Evolutionary conservation across 1,140 invertebrate species (phyloP).

Genomic region (Centruroides sculpturatus): DNA sequence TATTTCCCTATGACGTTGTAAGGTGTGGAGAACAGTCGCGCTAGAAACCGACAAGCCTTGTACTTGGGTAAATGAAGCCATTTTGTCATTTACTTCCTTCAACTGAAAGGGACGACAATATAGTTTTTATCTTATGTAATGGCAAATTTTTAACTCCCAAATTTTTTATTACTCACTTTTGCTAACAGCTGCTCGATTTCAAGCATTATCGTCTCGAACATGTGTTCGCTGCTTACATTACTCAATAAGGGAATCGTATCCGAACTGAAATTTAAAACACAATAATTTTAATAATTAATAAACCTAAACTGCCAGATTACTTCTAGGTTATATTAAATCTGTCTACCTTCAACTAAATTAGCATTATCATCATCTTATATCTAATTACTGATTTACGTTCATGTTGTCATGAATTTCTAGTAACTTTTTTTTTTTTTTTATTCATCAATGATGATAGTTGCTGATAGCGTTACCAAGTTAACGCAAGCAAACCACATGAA

Average conservation of each 20-base stretch:
- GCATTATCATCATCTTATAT: too few species aligned
- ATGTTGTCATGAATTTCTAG: too few species aligned
- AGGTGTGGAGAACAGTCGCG: conserved; percentile 64
- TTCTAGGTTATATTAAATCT: too few species aligned
- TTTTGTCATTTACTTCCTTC: conserved; percentile 67
- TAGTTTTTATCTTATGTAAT: too few species aligned
- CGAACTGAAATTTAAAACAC: conserved; percentile 9
- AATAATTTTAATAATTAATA: neutral
- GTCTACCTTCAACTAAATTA: neutral
- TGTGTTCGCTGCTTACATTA: conserved; percentile 53
- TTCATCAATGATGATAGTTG: too few species aligned
- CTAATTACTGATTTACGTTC: too few species aligned
- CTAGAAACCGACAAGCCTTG: conserved; percentile 41
- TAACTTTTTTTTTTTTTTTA: too few species aligned
- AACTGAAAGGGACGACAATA: conserved; percentile 38
- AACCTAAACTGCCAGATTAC: too few species aligned
- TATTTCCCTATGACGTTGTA: conserved; percentile 90
- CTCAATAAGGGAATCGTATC: conserved; percentile 67
- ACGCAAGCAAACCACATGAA: too few species aligned
- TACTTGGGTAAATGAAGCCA: conserved; percentile 51
- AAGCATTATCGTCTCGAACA: conserved; percentile 79
- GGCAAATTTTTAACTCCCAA: neutral
- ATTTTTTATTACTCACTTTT: conserved; percentile 41
- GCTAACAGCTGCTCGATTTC: conserved; percentile 79
- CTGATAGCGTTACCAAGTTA: too few species aligned